Conservation (phyloP, 2,797 vertebrate species). For the Molossus molossus region DNA sequence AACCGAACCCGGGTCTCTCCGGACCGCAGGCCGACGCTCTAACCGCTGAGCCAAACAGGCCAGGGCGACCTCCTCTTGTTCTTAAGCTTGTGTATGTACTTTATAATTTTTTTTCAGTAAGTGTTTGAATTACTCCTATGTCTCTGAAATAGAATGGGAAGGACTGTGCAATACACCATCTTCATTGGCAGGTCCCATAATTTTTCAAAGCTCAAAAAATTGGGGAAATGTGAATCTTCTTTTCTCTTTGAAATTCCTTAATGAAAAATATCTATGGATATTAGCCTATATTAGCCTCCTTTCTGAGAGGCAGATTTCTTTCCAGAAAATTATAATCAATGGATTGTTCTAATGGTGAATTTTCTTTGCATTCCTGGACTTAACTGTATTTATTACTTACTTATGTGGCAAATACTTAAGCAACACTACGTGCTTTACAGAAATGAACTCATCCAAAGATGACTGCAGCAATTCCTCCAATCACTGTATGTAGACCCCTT, state of each 20-base stretch:
- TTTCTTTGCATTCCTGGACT: not conserved
- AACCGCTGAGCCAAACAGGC: too few species aligned
- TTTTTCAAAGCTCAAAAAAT: conserved; percentile 34
- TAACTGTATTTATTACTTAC: not conserved
- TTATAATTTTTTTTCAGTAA: not conserved
- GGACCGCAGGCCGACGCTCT: too few species aligned
- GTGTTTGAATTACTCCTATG: not conserved
- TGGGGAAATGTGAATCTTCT: not conserved
- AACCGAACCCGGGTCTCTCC: too few species aligned
- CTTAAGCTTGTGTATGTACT: not conserved
- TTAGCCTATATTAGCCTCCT: not conserved
- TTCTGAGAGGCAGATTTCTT: not conserved
- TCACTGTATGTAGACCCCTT: not conserved
- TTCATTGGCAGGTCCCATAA: not conserved
- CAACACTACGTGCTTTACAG: not conserved
- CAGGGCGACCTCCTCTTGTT: not conserved
- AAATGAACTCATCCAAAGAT: conserved; percentile 15
- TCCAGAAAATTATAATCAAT: not conserved
- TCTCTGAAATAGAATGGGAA: not conserved
- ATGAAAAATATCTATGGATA: not conserved
- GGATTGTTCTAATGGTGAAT: not conserved
- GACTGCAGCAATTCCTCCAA: not conserved
- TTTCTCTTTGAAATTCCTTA: conserved; percentile 18
- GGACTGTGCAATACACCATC: not conserved
- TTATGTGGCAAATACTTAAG: not conserved